phyloP scores from a whole-genome alignment of 2,888 invertebrate species.

The Dynastes grantii region DNA sequence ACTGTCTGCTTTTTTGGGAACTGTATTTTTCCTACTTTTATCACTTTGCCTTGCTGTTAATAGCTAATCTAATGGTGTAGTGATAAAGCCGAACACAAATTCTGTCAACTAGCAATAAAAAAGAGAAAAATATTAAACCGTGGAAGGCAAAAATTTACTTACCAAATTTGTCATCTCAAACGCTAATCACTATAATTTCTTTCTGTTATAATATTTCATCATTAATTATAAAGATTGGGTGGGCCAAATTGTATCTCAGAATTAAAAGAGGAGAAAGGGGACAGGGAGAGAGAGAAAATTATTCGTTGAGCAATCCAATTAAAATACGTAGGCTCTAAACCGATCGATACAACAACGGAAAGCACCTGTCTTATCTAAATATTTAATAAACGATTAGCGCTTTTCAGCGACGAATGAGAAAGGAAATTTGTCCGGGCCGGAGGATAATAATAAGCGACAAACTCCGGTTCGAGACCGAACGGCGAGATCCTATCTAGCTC shows the following conservation, averaged over 20 bases:
- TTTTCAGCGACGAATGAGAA: slow-evolving; percentile 21
- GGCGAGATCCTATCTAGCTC: slow-evolving; percentile 19
- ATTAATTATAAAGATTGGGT: slow-evolving; percentile 14
- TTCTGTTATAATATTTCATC: neutral
- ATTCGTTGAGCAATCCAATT: slow-evolving; percentile 9
- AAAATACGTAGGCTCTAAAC: slow-evolving; percentile 3
- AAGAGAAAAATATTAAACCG: too few species aligned
- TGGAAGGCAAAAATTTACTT: too few species aligned
- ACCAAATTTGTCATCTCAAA: too few species aligned
- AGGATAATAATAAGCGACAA: neutral
- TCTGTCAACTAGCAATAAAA: too few species aligned
- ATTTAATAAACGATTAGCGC: slow-evolving; percentile 37
- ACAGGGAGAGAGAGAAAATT: neutral
- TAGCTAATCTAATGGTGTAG: too few species aligned
- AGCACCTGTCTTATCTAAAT: slow-evolving; percentile 30
- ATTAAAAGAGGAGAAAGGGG: neutral
- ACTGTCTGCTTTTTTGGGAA: too few species aligned
- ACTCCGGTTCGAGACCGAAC: neutral
- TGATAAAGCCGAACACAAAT: too few species aligned
- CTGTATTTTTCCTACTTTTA: too few species aligned
- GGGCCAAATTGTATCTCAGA: neutral
- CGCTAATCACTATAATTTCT: too few species aligned
- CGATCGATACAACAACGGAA: neutral
- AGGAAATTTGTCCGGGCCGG: slow-evolving; percentile 18
- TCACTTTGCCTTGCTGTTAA: too few species aligned